These are phyloP conservation scores for Scaptomyza hsui DNA, from an alignment of 1,140 invertebrate species.

Conservation along the genomic window DNA sequence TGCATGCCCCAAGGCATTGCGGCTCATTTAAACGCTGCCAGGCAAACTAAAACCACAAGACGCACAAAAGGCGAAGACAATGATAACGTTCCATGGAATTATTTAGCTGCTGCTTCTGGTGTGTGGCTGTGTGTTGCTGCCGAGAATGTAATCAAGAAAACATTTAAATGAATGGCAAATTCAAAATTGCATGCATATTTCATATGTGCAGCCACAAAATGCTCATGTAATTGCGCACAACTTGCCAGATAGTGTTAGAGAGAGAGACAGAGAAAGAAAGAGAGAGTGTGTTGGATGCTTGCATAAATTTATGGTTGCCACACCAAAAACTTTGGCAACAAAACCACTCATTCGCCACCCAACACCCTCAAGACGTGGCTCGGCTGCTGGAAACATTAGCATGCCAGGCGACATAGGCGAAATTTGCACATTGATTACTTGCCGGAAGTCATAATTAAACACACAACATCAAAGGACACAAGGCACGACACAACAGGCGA, in stretches of 20 bases:
- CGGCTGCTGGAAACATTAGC: constrained; percentile 30
- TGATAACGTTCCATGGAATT: constrained; percentile 73
- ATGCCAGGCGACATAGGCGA: constrained; percentile 53
- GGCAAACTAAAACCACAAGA: constrained; percentile 59
- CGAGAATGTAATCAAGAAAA: constrained; percentile 80
- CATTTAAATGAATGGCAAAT: constrained; percentile 81
- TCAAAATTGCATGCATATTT: constrained; percentile 82
- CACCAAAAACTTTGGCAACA: constrained; percentile 55
- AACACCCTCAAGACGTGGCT: constrained; percentile 3
- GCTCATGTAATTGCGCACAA: constrained; percentile 76
- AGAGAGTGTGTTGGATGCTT: constrained; percentile 37
- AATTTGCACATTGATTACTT: constrained; percentile 81
- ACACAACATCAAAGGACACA: constrained; percentile 60
- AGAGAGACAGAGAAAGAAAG: too few relatives aligned
- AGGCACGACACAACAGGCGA: not conserved
- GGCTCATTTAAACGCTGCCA: constrained; percentile 69
- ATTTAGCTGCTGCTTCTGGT: constrained; percentile 49
- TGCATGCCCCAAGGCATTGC: constrained; percentile 62
- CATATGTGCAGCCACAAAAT: constrained; percentile 81
- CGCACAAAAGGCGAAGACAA: constrained; percentile 58
- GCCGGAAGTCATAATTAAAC: constrained; percentile 80
- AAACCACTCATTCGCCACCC: not conserved
- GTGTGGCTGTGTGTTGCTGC: constrained; percentile 32
- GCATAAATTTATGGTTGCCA: constrained; percentile 71
- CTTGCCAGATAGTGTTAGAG: constrained; percentile 30